A percentile compares a stretch with the other conserved stretches of the same genome.
Evolutionary conservation across 2,113 vertebrate species (phyloP).

Genomic region (Pandion haliaetus): DNA sequence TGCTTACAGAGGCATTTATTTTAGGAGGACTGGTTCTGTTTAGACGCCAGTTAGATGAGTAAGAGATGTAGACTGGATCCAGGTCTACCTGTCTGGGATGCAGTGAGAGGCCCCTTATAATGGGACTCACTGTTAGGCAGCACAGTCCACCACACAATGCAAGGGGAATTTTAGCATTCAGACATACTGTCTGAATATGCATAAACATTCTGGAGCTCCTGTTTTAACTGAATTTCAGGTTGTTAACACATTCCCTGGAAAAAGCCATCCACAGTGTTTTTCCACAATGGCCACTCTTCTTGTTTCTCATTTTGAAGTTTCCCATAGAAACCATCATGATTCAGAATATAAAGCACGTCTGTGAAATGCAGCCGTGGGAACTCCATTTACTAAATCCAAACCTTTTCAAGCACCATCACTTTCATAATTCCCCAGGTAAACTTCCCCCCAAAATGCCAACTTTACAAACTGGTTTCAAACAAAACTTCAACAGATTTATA

Average conservation of each 20-base stretch:
- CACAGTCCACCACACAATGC: background rate
- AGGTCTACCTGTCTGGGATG: background rate
- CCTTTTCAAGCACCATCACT: background rate
- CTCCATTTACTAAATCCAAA: background rate
- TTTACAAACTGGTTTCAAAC: background rate
- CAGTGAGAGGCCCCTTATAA: background rate
- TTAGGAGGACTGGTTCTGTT: background rate
- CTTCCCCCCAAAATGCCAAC: background rate
- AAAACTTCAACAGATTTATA: background rate
- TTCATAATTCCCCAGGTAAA: background rate
- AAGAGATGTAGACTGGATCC: background rate
- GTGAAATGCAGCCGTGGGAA: background rate
- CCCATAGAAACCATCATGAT: slow-evolving; percentile 15
- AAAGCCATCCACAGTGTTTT: background rate
- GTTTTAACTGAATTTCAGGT: background rate
- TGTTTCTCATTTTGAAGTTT: slow-evolving; percentile 18
- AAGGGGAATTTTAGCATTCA: background rate
- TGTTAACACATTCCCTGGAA: slow-evolving; percentile 31
- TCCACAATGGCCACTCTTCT: background rate
- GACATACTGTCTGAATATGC: background rate
- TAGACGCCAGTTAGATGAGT: background rate
- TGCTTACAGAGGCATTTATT: background rate
- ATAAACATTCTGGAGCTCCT: background rate
- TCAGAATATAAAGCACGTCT: background rate
- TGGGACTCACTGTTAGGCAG: background rate